A percentile compares a stretch with the other conserved stretches of the same genome.
These are phyloP conservation scores for Ephydatia muelleri DNA, from an alignment of 37 sponge, comb jelly and placozoan species.

Conservation along the genomic window DNA sequence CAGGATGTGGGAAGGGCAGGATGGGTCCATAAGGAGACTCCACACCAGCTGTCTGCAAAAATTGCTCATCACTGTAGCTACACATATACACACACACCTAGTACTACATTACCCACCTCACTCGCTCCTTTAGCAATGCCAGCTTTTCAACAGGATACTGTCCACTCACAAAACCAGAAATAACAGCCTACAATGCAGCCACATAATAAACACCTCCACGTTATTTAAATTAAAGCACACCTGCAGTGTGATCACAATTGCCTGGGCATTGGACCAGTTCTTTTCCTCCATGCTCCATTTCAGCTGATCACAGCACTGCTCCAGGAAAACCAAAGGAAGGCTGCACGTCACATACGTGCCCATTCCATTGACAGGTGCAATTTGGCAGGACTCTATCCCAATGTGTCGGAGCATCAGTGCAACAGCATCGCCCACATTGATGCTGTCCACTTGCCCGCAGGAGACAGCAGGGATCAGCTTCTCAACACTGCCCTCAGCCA, in stretches of 20 bases:
- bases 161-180: conserved; percentile 35
- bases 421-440: conserved; percentile 43
- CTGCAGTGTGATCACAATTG: conserved; percentile 52
- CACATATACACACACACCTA: not conserved
- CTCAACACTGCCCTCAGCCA: conserved; percentile 33
- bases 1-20: conserved; percentile 21
- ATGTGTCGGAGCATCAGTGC: conserved; percentile 49
- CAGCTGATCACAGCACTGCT: conserved; percentile 58
- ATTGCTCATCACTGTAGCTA: not conserved
- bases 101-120: not conserved
- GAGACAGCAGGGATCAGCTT: conserved; percentile 39
- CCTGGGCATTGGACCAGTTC: conserved; percentile 46
- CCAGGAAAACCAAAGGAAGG: conserved; percentile 51
- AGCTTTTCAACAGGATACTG: not conserved
- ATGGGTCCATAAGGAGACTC: conserved; percentile 2
- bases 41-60: conserved; percentile 31
- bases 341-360: conserved; percentile 26
- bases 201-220: not conserved
- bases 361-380: conserved; percentile 19
- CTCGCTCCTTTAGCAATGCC: conserved; percentile 20
- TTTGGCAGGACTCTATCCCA: conserved; percentile 64
- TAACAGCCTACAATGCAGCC: conserved; percentile 35
- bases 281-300: conserved; percentile 20
- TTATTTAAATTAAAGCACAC: conserved; percentile 24
- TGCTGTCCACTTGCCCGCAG: not conserved